phyloP scores from a whole-genome alignment of 2,797 vertebrate genomes.

The Cirrhinus mrigala region DNA sequence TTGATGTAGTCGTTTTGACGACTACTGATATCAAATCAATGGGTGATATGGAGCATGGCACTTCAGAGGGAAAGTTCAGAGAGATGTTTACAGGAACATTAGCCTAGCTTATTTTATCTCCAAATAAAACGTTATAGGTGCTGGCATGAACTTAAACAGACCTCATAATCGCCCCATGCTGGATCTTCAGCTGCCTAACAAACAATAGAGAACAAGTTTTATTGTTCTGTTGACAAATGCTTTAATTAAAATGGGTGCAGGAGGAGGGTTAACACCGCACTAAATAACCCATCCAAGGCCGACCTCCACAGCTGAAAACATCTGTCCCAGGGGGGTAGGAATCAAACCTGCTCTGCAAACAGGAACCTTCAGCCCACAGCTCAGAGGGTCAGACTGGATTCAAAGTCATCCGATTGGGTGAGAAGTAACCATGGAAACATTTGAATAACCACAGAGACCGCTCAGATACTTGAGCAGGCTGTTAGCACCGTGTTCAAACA shows the following conservation, averaged over 20 bases:
- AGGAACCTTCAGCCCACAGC: slow-evolving; percentile 35
- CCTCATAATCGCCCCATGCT: slow-evolving; percentile 26
- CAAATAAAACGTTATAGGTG: slow-evolving; percentile 32
- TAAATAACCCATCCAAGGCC: slow-evolving; percentile 26
- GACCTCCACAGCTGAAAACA: slow-evolving; percentile 5
- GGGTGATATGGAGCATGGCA: neutral
- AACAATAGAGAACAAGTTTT: slow-evolving; percentile 37
- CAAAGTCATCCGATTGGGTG: slow-evolving; percentile 32
- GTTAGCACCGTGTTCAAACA: slow-evolving; percentile 51
- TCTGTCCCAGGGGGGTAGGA: slow-evolving; percentile 14
- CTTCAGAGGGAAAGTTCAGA: slow-evolving; percentile 9
- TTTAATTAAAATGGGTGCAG: slow-evolving; percentile 30
- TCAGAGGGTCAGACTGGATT: slow-evolving; percentile 31
- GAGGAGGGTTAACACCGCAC: slow-evolving; percentile 19
- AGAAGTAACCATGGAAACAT: slow-evolving; percentile 43
- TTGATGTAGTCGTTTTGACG: slow-evolving; percentile 6
- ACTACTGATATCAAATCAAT: slow-evolving; percentile 19
- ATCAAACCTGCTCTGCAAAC: slow-evolving; percentile 32
- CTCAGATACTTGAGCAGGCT: slow-evolving; percentile 36
- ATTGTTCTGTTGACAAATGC: slow-evolving; percentile 44
- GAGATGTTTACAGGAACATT: slow-evolving; percentile 9
- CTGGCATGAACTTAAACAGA: slow-evolving; percentile 46
- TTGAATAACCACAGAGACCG: slow-evolving; percentile 42
- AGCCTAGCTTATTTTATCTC: slow-evolving; percentile 13
- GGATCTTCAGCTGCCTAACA: slow-evolving; percentile 30